A percentile compares a stretch with the other conserved stretches of the same genome.
Conservation (phyloP, 2,797 vertebrate species). For the Argyrosomus regius region DNA sequence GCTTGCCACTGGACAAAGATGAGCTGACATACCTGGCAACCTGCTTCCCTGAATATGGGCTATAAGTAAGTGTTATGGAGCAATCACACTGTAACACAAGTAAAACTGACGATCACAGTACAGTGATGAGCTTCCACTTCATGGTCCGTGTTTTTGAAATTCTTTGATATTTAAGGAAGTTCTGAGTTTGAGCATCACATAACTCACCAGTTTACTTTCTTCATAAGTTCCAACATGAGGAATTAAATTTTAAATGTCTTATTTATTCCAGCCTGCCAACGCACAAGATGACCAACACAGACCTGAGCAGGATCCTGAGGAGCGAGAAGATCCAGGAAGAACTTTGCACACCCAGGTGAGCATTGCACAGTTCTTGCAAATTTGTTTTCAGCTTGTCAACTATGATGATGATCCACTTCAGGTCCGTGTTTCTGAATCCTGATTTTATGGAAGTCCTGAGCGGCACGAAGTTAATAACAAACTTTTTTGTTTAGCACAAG, state of each 20-base stretch:
- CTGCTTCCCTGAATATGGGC: no score
- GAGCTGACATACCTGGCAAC: no score
- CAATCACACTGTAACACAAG: no score
- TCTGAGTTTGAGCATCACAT: slow-evolving; percentile 75
- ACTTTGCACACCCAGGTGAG: slow-evolving; percentile 92
- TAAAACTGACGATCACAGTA: neutral
- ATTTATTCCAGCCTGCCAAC: slow-evolving; percentile 89
- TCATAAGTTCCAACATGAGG: rapidly evolving
- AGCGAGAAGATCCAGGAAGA: slow-evolving; percentile 97
- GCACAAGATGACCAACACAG: slow-evolving; percentile 99
- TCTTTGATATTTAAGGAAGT: slow-evolving; percentile 82
- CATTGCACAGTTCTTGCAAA: neutral
- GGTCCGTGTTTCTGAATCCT: slow-evolving; percentile 88
- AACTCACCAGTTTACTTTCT: rapidly evolving
- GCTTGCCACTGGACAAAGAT: no score
- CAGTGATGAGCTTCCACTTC: slow-evolving; percentile 87
- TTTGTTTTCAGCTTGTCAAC: neutral
- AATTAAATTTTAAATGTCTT: neutral
- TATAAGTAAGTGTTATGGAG: no score
- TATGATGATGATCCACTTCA: slow-evolving; percentile 85
- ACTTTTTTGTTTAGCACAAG: neutral
- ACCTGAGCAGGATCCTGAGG: slow-evolving; percentile 95
- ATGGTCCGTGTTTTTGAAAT: slow-evolving; percentile 88
- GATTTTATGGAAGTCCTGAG: slow-evolving; percentile 86
- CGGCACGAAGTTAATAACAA: neutral